A percentile compares a stretch with the other conserved stretches of the same genome.
These are phyloP conservation scores for Scaptomyza montana DNA, from an alignment of 1,140 invertebrate genomes.

Conservation along the genomic window DNA sequence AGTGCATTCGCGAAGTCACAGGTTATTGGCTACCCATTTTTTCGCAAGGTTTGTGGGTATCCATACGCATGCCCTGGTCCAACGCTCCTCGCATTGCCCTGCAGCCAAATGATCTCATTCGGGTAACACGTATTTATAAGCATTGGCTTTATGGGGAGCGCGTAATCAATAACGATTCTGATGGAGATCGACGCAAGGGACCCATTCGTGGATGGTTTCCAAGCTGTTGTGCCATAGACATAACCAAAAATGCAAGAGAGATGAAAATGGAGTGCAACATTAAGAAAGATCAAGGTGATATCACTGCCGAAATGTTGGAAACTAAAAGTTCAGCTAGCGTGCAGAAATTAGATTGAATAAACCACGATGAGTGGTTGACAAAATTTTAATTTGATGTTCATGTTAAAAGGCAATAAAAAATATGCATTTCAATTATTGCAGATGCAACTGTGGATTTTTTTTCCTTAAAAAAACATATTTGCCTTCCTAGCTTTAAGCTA, in stretches of 20 bases:
- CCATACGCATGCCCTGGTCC: slow-evolving; percentile 90
- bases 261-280: neutral
- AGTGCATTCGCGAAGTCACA: slow-evolving; percentile 86
- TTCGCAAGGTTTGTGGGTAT: slow-evolving; percentile 88
- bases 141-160: slow-evolving; percentile 95
- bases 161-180: slow-evolving; percentile 33
- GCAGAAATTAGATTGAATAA: neutral
- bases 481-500: neutral
- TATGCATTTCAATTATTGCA: no score
- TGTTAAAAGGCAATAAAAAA: no score
- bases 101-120: slow-evolving; percentile 88
- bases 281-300: neutral
- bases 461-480: no score
- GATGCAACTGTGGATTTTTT: no score
- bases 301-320: neutral
- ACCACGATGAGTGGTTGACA: neutral
- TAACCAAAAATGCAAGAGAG: slow-evolving; percentile 30
- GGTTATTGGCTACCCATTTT: slow-evolving; percentile 91
- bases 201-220: slow-evolving; percentile 92
- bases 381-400: no score
- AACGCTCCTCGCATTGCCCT: slow-evolving; percentile 93
- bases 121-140: slow-evolving; percentile 92
- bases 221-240: slow-evolving; percentile 87
- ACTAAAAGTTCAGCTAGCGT: neutral
- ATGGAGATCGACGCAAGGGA: slow-evolving; percentile 26